A percentile compares a stretch with the other conserved stretches of the same genome.
These are phyloP conservation scores for Latrodectus hesperus DNA, from an alignment of 2,888 invertebrate genomes.

Conservation along the genomic window DNA sequence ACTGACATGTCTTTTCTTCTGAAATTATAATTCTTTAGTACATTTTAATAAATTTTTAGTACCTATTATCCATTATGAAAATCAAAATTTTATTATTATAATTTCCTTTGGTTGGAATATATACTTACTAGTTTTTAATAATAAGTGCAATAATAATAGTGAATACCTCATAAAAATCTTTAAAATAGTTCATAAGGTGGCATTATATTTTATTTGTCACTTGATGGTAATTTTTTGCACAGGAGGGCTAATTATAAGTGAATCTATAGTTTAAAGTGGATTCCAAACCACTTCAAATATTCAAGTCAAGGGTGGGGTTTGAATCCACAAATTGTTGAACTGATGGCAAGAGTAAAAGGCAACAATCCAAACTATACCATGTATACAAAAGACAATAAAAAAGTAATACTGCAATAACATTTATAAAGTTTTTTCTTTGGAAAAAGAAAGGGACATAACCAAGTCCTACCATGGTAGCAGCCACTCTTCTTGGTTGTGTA, in stretches of 20 bases:
- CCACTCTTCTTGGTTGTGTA: constrained; percentile 93
- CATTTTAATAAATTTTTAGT: too few species aligned
- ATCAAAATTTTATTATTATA: too few species aligned
- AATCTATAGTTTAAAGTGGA: neutral
- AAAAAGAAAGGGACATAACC: neutral
- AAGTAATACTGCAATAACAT: neutral
- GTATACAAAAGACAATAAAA: neutral
- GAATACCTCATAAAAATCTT: too few species aligned
- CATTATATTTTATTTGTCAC: neutral
- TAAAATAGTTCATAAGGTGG: too few species aligned
- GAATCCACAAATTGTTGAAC: neutral
- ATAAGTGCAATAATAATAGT: too few species aligned
- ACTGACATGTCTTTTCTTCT: too few species aligned
- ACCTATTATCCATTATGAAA: too few species aligned
- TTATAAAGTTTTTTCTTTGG: neutral
- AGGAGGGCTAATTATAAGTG: neutral
- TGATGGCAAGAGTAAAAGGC: too few species aligned
- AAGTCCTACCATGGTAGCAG: constrained; percentile 82
- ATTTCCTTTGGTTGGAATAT: too few species aligned
- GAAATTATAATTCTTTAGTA: too few species aligned
- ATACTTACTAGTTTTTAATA: too few species aligned
- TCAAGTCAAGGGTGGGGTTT: neutral
- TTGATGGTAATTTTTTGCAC: neutral
- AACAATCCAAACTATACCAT: neutral
- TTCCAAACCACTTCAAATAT: neutral